These are phyloP conservation scores for Micronycteris hirsuta DNA, from an alignment of 2,113 vertebrate genomes.

Conservation along the genomic window DNA sequence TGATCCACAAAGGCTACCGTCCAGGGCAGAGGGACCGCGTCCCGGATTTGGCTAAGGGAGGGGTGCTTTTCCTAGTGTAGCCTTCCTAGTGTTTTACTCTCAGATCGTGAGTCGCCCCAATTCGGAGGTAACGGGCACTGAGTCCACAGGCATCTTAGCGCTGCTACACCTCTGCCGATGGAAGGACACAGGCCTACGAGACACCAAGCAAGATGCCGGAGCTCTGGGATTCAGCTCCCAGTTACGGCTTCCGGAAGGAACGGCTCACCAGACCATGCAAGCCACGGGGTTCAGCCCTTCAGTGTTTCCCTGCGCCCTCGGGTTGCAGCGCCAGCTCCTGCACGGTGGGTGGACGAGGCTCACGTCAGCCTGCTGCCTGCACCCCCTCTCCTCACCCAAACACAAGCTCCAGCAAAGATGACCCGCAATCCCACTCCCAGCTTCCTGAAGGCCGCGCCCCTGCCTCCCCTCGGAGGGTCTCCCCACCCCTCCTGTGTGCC, in stretches of 20 bases:
- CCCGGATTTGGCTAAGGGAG: background rate
- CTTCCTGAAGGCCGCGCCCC: background rate
- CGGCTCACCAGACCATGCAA: background rate
- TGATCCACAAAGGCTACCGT: background rate
- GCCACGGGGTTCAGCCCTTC: background rate
- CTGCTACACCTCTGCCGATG: background rate
- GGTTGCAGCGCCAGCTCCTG: background rate
- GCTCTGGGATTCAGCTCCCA: background rate
- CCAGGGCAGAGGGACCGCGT: background rate
- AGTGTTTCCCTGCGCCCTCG: background rate
- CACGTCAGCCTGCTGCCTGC: background rate
- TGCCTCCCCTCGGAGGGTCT: background rate
- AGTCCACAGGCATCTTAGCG: background rate
- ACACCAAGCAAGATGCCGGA: background rate
- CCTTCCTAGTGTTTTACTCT: background rate
- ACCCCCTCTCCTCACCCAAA: background rate
- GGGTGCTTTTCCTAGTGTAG: background rate
- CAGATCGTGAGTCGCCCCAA: background rate
- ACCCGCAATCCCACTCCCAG: background rate
- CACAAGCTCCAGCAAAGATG: background rate
- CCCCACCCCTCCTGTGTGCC: background rate
- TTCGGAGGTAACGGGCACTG: background rate
- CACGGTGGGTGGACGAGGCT: background rate
- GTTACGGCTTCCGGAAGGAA: background rate
- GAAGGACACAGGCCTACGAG: background rate